Conservation (phyloP, 2,888 invertebrate genomes). For the Andrena flavipes region DNA sequence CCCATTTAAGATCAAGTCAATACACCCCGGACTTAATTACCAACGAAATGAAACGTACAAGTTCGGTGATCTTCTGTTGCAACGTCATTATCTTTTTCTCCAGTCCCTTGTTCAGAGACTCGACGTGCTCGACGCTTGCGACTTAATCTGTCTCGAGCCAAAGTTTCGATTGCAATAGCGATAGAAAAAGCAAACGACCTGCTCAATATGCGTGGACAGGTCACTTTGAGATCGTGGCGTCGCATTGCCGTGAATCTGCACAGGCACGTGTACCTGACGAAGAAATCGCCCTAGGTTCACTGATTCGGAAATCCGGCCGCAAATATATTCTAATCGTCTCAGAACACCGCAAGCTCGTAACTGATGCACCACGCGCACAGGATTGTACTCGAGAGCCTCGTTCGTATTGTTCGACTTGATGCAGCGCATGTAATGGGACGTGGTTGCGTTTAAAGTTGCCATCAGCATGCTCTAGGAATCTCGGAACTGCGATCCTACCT, state of each 20-base stretch:
- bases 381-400: slow-evolving; percentile 89
- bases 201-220: slow-evolving; percentile 92
- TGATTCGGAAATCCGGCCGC: slow-evolving; percentile 98
- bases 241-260: slow-evolving; percentile 92
- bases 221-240: slow-evolving; percentile 90
- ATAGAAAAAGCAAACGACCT: slow-evolving; percentile 82
- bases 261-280: slow-evolving; percentile 94
- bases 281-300: slow-evolving; percentile 92
- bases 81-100: slow-evolving; percentile 99
- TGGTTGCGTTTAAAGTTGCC: slow-evolving; percentile 96
- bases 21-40: neutral
- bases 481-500: slow-evolving; percentile 95
- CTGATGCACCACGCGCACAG: slow-evolving; percentile 89
- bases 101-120: slow-evolving; percentile 95
- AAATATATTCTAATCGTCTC: slow-evolving; percentile 92
- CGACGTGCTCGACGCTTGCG: slow-evolving; percentile 93
- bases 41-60: slow-evolving; percentile 42
- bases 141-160: neutral
- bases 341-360: slow-evolving; percentile 97
- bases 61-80: slow-evolving; percentile 95
- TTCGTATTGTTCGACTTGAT: slow-evolving; percentile 94
- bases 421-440: slow-evolving; percentile 99
- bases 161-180: neutral
- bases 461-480: slow-evolving; percentile 96
- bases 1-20: neutral